These are phyloP conservation scores for Microcaecilia unicolor DNA, from an alignment of 2,797 vertebrate genomes.

Conservation along the genomic window DNA sequence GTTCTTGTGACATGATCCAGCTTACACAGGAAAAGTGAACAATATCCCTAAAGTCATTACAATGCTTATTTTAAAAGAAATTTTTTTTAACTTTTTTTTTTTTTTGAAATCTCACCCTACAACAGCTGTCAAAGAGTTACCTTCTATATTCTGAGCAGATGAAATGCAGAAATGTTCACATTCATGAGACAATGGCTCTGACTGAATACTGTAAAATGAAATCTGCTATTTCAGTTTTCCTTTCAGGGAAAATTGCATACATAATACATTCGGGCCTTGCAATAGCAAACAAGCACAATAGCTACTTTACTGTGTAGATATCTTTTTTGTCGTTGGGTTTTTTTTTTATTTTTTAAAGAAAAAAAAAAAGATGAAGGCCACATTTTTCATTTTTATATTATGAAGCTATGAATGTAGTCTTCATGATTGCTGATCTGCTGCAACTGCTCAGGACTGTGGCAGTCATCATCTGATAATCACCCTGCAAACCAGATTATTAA, in stretches of 20 bases:
- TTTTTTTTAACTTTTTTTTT: slow-evolving; percentile 61
- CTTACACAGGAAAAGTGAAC: too few relatives aligned
- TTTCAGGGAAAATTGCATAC: slow-evolving; percentile 66
- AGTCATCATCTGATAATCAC: too few relatives aligned
- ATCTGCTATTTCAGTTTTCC: slow-evolving; percentile 58
- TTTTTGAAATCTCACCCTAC: slow-evolving; percentile 35
- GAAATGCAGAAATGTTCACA: slow-evolving; percentile 56
- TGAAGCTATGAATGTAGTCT: slow-evolving; percentile 55
- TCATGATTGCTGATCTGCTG: slow-evolving; percentile 51
- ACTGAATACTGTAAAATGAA: slow-evolving; percentile 60
- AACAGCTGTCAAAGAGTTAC: slow-evolving; percentile 39
- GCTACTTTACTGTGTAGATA: slow-evolving; percentile 38
- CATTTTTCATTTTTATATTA: slow-evolving; percentile 64
- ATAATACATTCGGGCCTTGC: slow-evolving; percentile 63
- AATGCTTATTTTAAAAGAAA: slow-evolving; percentile 47
- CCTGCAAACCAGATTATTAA: too few relatives aligned
- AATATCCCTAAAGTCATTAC: slow-evolving; percentile 45
- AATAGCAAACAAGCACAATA: slow-evolving; percentile 65
- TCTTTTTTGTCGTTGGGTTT: background rate
- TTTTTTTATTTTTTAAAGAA: slow-evolving; percentile 1
- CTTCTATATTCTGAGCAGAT: slow-evolving; percentile 38
- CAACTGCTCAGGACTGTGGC: too few relatives aligned
- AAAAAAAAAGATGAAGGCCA: slow-evolving; percentile 59
- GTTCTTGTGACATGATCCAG: too few relatives aligned
- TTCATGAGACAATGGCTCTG: slow-evolving; percentile 60